Evolutionary conservation across 2,797 vertebrate species (phyloP), one percentile per base, ranked within the genome.

Genomic region (Manis pentadactyla): DNA sequence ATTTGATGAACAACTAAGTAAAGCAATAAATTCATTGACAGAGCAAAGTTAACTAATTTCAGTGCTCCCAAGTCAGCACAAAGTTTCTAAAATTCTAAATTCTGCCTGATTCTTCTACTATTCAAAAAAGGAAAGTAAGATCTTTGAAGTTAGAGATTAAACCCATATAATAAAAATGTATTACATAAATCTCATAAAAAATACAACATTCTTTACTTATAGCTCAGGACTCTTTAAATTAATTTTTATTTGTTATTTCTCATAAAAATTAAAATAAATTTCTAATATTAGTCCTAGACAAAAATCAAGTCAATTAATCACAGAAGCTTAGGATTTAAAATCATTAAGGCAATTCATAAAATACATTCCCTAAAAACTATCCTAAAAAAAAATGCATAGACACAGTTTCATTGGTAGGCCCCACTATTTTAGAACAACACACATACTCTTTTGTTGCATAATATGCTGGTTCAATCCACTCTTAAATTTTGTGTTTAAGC

Each of bases 241-340:
- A 37, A 63, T 69, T 93, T 94, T 95, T 64, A 68, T 79, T 82
- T 77, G 25, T 37, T 83, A 61, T 68, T 94, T 71, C 11, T 92
- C 69, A 96, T 74, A 83, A 78, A 94, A 84, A 96, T 25, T 17
- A 46, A 85, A 93, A 89, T 83, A 85, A 93, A 89, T 83, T 37
- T 87, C 14, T 64, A 61, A 61, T 63, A 34, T 66, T 81, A 42
- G 10, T 82, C 11, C 12, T 51, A 88, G 42, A 49, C 14, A 74
- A 96, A 93, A 96, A 39, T 34, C 12, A 87, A 92, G 34, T 77
- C 55, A 87, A 21, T 55, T 93, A 75, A 77, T 91, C 29, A 95
- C 7, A 77, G 21, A 87, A 2, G 0, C 90, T 87, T 88, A 66
- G 73, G 64, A 64, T 66, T 49, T 88, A 83, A 78, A 84, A 4